Conservation (phyloP, 2,113 vertebrate species). For the Passer montanus region DNA sequence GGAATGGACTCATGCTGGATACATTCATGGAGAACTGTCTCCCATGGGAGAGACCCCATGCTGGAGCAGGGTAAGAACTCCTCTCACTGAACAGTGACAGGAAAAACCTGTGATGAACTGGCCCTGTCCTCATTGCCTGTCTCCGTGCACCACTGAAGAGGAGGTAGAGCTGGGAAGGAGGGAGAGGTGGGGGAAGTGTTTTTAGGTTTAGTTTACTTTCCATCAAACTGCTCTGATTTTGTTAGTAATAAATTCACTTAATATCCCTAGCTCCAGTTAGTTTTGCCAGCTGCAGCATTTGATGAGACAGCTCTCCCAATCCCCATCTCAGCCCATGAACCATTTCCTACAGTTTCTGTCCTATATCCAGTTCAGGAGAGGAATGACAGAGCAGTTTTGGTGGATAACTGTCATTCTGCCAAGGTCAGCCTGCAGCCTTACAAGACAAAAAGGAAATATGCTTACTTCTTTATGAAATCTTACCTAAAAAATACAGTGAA, state of each 20-base stretch:
- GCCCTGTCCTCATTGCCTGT: background rate
- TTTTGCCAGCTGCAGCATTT: background rate
- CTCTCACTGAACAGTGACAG: background rate
- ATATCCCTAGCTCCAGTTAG: too few species aligned
- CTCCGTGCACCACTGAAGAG: too few species aligned
- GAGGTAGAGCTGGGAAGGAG: background rate
- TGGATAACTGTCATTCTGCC: background rate
- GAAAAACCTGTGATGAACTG: background rate
- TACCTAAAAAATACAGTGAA: background rate
- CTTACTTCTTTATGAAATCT: background rate
- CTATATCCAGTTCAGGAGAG: accelerated
- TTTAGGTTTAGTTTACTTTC: background rate
- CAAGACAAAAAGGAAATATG: background rate
- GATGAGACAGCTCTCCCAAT: too few species aligned
- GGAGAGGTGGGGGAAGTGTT: background rate
- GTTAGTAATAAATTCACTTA: background rate
- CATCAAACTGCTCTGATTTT: background rate
- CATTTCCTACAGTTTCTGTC: background rate
- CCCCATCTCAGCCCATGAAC: background rate
- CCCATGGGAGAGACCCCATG: background rate
- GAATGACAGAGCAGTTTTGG: background rate
- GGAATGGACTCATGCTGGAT: background rate
- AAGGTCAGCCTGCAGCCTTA: background rate
- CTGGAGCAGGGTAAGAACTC: background rate
- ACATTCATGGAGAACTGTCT: background rate